Conservation (phyloP, 2,113 vertebrate species). For the Planiliza haematocheilus region DNA sequence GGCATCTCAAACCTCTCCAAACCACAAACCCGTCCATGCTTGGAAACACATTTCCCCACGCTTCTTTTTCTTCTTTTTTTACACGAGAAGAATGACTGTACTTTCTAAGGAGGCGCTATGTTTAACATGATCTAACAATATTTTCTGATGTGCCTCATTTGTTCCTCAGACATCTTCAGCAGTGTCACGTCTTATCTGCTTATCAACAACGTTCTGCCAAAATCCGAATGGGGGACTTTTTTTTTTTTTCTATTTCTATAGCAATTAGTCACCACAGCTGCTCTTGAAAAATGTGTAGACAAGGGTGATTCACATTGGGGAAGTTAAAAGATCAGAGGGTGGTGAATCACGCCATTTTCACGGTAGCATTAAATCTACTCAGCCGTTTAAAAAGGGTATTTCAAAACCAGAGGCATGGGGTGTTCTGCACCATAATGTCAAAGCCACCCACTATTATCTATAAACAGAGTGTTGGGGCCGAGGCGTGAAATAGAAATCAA, state of each 20-base stretch:
- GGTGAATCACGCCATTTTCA: slow-evolving; percentile 71
- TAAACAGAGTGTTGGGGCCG: slow-evolving; percentile 60
- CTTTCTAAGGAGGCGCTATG: slow-evolving; percentile 18
- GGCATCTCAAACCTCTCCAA: slow-evolving; percentile 58
- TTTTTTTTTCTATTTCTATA: slow-evolving; percentile 20
- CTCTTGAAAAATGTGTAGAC: slow-evolving; percentile 64
- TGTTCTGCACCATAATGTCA: slow-evolving; percentile 67
- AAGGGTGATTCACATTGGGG: slow-evolving; percentile 66
- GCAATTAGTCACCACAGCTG: slow-evolving; percentile 63
- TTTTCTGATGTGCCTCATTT: slow-evolving; percentile 29
- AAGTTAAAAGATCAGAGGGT: slow-evolving; percentile 72
- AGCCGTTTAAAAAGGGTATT: slow-evolving; percentile 63
- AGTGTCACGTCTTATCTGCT: slow-evolving; percentile 43
- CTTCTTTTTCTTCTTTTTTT: background rate
- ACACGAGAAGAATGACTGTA: slow-evolving; percentile 3
- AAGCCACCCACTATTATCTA: slow-evolving; percentile 70
- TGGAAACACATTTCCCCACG: slow-evolving; percentile 51
- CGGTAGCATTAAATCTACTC: slow-evolving; percentile 66
- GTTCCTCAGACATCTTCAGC: slow-evolving; percentile 30
- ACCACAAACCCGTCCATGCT: slow-evolving; percentile 44
- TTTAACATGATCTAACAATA: slow-evolving; percentile 27
- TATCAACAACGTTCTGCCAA: slow-evolving; percentile 55
- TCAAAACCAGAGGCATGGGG: slow-evolving; percentile 59
- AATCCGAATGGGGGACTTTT: slow-evolving; percentile 37
- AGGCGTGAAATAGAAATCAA: slow-evolving; percentile 75